phyloP scores from a whole-genome alignment of 1,140 invertebrate species.

The Hylaeus volcanicus region DNA sequence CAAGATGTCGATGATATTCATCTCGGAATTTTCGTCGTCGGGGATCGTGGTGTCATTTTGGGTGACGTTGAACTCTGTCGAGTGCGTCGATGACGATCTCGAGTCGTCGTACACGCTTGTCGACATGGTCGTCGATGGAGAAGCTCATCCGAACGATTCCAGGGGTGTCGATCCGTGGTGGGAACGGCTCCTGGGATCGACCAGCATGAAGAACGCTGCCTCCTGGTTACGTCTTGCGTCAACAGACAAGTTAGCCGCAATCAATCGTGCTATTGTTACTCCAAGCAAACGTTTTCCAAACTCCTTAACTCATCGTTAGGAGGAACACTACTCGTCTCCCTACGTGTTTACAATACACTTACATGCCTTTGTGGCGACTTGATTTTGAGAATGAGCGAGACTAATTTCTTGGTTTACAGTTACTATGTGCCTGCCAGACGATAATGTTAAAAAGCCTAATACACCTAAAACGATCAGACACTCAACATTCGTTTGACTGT shows the following conservation, averaged over 20 bases:
- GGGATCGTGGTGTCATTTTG: background rate
- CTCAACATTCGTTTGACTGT: too few species aligned
- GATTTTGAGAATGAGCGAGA: too few species aligned
- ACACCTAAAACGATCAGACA: too few species aligned
- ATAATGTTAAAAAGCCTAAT: too few species aligned
- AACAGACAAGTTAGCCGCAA: background rate
- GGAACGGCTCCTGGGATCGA: background rate
- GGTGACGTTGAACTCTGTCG: background rate
- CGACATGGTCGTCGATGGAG: background rate
- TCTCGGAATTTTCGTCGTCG: slow-evolving; percentile 21
- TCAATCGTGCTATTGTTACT: background rate
- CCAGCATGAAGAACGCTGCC: slow-evolving; percentile 1
- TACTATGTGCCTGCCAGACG: too few species aligned
- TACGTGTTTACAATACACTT: background rate
- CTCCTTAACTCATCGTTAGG: too few species aligned
- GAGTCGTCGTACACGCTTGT: background rate
- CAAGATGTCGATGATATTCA: slow-evolving; percentile 48
- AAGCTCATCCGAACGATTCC: background rate
- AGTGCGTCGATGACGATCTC: background rate
- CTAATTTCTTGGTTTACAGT: too few species aligned
- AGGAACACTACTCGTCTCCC: too few species aligned
- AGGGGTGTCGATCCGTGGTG: background rate
- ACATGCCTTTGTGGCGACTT: too few species aligned
- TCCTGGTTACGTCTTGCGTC: background rate
- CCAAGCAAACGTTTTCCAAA: too few species aligned